phyloP scores from a whole-genome alignment of 2,888 invertebrate genomes.

The Dinocampus coccinellae region DNA sequence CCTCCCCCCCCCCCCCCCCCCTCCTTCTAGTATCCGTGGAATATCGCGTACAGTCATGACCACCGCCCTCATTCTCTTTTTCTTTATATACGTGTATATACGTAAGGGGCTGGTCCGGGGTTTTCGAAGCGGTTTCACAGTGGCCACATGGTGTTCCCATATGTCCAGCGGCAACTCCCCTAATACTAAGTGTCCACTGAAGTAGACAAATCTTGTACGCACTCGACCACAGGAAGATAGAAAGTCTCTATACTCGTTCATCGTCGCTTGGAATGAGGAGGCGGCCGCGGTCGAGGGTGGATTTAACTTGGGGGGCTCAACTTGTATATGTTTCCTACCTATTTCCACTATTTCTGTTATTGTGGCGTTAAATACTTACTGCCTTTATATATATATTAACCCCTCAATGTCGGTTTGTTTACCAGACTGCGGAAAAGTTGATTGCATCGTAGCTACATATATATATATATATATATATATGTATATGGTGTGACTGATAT shows the following conservation, averaged over 20 bases:
- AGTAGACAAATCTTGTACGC: constrained; percentile 54
- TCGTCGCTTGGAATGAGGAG: constrained; percentile 38
- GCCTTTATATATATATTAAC: constrained; percentile 11
- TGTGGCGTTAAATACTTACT: constrained; percentile 27
- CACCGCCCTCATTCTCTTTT: constrained; percentile 35
- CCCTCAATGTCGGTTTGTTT: constrained; percentile 50
- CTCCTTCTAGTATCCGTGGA: constrained; percentile 53
- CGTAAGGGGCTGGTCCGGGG: constrained; percentile 23
- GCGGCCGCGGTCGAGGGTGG: constrained; percentile 24
- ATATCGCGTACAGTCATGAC: constrained; percentile 41
- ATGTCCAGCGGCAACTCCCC: constrained; percentile 58
- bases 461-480: no score
- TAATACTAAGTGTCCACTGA: constrained; percentile 53
- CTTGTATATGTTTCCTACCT: constrained; percentile 23
- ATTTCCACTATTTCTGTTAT: constrained; percentile 18
- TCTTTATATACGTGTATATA: not conserved
- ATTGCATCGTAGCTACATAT: constrained; percentile 51
- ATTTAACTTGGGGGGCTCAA: constrained; percentile 15
- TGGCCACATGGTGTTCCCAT: constrained; percentile 69
- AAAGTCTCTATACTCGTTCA: constrained; percentile 29
- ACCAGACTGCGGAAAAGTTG: constrained; percentile 47
- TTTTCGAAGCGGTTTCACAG: constrained; percentile 42
- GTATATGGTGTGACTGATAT: constrained; percentile 36
- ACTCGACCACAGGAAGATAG: constrained; percentile 45
- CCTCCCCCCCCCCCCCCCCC: no score